phyloP scores from a whole-genome alignment of 2,113 vertebrate species.

The Clarias magur region DNA sequence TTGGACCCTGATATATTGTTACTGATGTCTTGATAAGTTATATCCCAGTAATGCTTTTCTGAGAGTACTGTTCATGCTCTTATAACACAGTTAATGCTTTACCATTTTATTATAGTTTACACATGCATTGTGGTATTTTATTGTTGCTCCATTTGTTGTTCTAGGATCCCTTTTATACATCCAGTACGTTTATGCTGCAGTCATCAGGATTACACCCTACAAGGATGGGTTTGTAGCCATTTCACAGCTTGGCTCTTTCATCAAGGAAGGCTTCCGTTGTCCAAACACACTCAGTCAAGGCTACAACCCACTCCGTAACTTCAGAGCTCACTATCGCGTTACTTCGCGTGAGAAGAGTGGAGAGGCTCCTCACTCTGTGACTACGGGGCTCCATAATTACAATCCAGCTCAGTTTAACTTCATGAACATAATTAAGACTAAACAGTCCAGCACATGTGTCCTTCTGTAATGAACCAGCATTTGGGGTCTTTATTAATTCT shows the following conservation, averaged over 20 bases:
- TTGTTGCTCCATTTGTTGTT: background rate
- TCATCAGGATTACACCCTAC: constrained; percentile 68
- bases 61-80: background rate
- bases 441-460: constrained; percentile 65
- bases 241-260: constrained; percentile 63
- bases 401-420: constrained; percentile 67
- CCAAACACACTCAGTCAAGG: constrained; percentile 49
- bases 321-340: constrained; percentile 66
- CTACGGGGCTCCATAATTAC: constrained; percentile 45
- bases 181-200: constrained; percentile 71
- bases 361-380: background rate
- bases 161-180: constrained; percentile 74
- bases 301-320: constrained; percentile 71
- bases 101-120: background rate
- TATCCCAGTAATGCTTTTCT: background rate
- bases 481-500: background rate
- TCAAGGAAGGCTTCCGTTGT: constrained; percentile 72
- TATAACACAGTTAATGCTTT: background rate
- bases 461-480: constrained; percentile 57
- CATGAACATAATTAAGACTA: constrained; percentile 54
- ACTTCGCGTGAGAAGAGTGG: constrained; percentile 60
- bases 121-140: background rate
- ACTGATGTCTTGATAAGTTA: background rate
- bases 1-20: background rate
- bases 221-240: constrained; percentile 73